These are phyloP conservation scores for Aplochiton taeniatus DNA, from an alignment of 2,797 vertebrate species.

Conservation along the genomic window DNA sequence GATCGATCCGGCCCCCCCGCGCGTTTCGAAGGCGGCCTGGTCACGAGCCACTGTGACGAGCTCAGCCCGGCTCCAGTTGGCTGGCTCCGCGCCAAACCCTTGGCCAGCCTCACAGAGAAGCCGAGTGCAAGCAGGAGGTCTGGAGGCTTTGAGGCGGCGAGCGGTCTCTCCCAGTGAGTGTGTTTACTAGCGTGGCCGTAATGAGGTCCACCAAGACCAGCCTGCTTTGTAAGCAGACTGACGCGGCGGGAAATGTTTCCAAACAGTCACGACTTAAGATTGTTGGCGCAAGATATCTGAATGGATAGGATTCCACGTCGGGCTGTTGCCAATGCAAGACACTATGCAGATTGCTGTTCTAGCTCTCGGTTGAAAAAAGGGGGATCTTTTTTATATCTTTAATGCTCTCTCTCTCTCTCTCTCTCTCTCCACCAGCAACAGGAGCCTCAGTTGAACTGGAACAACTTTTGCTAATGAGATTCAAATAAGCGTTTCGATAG, in stretches of 20 bases:
- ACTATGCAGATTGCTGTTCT: no score
- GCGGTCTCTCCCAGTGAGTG: constrained; percentile 34
- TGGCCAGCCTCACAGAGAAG: constrained; percentile 31
- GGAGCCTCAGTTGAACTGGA: no score
- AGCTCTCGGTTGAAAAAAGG: no score
- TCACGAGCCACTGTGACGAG: neutral
- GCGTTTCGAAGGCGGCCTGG: constrained; percentile 4
- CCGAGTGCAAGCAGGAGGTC: constrained; percentile 38
- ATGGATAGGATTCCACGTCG: no score
- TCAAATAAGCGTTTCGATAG: no score
- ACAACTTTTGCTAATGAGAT: no score
- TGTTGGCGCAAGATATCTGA: no score
- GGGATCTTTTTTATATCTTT: no score
- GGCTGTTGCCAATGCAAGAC: no score
- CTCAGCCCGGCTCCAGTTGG: constrained; percentile 20
- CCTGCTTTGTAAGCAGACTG: constrained; percentile 32
- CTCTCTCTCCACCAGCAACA: no score
- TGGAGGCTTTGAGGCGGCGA: constrained; percentile 35
- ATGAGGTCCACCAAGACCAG: constrained; percentile 62
- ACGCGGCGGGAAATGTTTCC: neutral
- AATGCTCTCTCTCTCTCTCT: no score
- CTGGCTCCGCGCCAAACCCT: constrained; percentile 8
- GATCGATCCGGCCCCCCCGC: neutral
- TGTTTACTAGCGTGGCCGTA: constrained; percentile 45
- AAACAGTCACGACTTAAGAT: no score